These are phyloP conservation scores for Eublepharis macularius DNA, from an alignment of 2,113 vertebrate species.

Conservation along the genomic window DNA sequence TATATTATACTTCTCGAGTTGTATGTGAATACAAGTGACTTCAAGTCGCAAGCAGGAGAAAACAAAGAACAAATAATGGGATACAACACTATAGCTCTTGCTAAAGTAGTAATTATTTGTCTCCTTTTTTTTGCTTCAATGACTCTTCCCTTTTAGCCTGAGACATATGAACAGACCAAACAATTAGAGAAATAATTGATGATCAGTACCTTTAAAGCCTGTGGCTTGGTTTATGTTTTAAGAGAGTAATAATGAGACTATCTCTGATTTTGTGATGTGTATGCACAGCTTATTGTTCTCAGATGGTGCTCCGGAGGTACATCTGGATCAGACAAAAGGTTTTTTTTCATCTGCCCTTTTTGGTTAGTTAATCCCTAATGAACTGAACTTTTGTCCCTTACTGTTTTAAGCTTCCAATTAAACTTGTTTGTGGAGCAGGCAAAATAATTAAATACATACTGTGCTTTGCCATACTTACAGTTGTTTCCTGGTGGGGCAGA, in stretches of 20 bases:
- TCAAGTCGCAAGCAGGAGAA: slow-evolving; percentile 72
- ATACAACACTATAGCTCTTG: slow-evolving; percentile 74
- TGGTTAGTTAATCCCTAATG: slow-evolving; percentile 73
- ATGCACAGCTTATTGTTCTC: slow-evolving; percentile 66
- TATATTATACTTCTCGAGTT: slow-evolving; percentile 67
- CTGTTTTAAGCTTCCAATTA: slow-evolving; percentile 77
- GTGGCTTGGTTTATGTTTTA: slow-evolving; percentile 75
- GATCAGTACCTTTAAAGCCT: slow-evolving; percentile 79
- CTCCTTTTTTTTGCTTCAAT: slow-evolving; percentile 70
- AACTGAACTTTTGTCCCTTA: slow-evolving; percentile 71
- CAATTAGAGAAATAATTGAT: slow-evolving; percentile 84
- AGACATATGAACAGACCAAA: slow-evolving; percentile 79
- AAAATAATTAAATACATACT: slow-evolving; percentile 77
- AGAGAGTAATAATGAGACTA: slow-evolving; percentile 76
- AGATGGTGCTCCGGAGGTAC: slow-evolving; percentile 44
- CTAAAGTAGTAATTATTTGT: slow-evolving; percentile 74
- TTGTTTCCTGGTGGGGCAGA: slow-evolving; percentile 57
- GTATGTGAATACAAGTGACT: slow-evolving; percentile 71
- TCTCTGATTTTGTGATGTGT: slow-evolving; percentile 79
- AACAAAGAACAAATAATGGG: slow-evolving; percentile 80
- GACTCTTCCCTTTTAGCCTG: slow-evolving; percentile 74
- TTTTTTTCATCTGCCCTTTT: slow-evolving; percentile 73
- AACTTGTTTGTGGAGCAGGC: slow-evolving; percentile 78
- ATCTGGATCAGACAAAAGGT: slow-evolving; percentile 69
- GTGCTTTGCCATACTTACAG: slow-evolving; percentile 63